A percentile compares a stretch with the other conserved stretches of the same genome.
Conservation (phyloP, 1,140 invertebrate genomes). For the Anagrus nilaparvatae region DNA sequence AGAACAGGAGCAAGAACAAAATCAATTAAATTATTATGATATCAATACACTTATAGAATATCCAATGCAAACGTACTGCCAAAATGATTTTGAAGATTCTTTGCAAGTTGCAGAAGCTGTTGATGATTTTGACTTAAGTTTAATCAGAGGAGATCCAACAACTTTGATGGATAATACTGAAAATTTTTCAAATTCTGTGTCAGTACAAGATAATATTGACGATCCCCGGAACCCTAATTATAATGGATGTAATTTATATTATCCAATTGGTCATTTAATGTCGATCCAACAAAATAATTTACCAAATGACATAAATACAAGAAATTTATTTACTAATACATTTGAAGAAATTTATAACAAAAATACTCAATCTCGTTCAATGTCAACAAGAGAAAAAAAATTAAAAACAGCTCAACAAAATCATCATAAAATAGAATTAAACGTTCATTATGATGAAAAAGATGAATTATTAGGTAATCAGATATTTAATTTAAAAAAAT, state of each 20-base stretch:
- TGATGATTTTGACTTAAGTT: slow-evolving; percentile 36
- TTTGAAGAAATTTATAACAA: no score
- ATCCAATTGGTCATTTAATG: slow-evolving; percentile 33
- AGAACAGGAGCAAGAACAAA: neutral
- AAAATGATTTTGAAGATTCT: slow-evolving; percentile 16
- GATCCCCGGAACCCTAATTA: slow-evolving; percentile 22
- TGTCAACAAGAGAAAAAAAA: no score
- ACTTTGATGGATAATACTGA: slow-evolving; percentile 17
- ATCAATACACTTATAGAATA: neutral
- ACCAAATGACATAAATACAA: no score
- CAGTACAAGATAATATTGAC: slow-evolving; percentile 17
- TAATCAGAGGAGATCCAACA: slow-evolving; percentile 37
- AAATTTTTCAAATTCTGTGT: slow-evolving; percentile 13
- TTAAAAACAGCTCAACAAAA: no score
- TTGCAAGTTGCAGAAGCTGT: slow-evolving; percentile 24
- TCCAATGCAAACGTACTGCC: slow-evolving; percentile 11
- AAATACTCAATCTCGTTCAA: no score
- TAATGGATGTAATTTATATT: slow-evolving; percentile 21
- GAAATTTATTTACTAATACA: no score
- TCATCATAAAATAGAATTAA: no score
- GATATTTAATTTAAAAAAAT: no score
- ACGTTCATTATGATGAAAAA: no score
- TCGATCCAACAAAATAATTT: slow-evolving; percentile 21
- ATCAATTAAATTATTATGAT: neutral
- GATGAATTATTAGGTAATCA: no score